Conservation (phyloP, 2,888 invertebrate genomes). For the Synergus umbraculus region DNA sequence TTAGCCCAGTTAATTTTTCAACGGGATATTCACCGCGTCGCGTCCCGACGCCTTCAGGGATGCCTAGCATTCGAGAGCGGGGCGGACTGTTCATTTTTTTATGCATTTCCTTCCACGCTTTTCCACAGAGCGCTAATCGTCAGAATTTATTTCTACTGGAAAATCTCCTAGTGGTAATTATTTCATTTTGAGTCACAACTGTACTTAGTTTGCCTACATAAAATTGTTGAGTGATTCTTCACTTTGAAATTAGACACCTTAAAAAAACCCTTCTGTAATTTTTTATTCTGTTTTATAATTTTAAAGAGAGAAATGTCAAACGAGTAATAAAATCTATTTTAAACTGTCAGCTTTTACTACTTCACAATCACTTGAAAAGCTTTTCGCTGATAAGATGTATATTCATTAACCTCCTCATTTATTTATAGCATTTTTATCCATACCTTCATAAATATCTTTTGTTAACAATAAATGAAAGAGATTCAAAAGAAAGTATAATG, state of each 20-base stretch:
- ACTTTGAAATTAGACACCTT: not conserved
- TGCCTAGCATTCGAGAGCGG: conserved; percentile 1
- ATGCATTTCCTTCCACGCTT: conserved; percentile 35
- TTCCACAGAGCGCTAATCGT: conserved; percentile 36
- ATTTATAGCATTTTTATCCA: not conserved
- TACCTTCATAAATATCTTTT: conserved; percentile 6
- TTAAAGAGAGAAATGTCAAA: not conserved
- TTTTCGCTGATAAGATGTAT: not conserved
- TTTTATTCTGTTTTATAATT: not conserved
- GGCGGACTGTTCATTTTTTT: conserved; percentile 35
- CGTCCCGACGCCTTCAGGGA: conserved; percentile 38
- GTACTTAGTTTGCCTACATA: not conserved
- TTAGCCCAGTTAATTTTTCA: conserved; percentile 56
- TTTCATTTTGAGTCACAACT: not conserved
- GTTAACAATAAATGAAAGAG: not conserved
- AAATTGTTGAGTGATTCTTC: not conserved
- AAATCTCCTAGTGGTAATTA: conserved; percentile 16
- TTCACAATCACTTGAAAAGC: too few species aligned
- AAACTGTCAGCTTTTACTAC: not conserved
- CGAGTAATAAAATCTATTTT: not conserved
- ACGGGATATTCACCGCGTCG: conserved; percentile 42
- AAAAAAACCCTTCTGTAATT: not conserved
- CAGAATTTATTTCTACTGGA: conserved; percentile 10
- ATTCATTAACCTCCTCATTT: not conserved
- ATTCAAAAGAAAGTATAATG: not conserved